Evolutionary conservation across 2,888 invertebrate species (phyloP).

Genomic region (Sisyra terminalis): DNA sequence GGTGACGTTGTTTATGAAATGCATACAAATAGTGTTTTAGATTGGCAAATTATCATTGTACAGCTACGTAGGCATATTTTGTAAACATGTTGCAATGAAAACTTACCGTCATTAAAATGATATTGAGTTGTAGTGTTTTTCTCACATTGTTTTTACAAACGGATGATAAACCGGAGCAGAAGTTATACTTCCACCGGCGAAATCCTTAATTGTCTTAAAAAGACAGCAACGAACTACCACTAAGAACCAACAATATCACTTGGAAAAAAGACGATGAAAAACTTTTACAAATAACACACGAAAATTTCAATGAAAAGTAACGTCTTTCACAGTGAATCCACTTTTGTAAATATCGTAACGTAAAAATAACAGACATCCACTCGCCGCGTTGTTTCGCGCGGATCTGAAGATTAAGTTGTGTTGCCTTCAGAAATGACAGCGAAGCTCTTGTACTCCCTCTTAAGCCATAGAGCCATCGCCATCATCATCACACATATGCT

Average conservation of each 20-base stretch:
- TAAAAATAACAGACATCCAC: conserved; percentile 13
- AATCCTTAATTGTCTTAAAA: background rate
- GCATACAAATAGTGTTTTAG: no score
- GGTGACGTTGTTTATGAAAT: no score
- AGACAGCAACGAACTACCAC: background rate
- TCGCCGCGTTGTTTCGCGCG: conserved; percentile 17
- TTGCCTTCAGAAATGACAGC: conserved; percentile 23
- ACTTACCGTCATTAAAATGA: no score
- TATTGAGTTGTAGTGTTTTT: no score
- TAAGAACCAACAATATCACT: background rate
- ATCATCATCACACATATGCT: no score
- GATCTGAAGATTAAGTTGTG: conserved; percentile 27
- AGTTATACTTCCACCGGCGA: no score
- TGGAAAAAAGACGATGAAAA: background rate
- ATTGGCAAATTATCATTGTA: no score
- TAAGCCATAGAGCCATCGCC: background rate
- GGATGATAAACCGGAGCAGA: no score
- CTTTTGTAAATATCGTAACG: background rate
- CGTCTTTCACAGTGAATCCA: background rate
- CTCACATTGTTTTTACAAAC: no score
- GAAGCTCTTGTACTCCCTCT: conserved; percentile 13
- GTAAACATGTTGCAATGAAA: no score
- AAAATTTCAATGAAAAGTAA: background rate
- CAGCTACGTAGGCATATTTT: no score
- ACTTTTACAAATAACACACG: background rate